A percentile compares a stretch with the other conserved stretches of the same genome.
Conservation (phyloP, 37 sponge, comb jelly and placozoan genomes). For the Eunapius fragilis region DNA sequence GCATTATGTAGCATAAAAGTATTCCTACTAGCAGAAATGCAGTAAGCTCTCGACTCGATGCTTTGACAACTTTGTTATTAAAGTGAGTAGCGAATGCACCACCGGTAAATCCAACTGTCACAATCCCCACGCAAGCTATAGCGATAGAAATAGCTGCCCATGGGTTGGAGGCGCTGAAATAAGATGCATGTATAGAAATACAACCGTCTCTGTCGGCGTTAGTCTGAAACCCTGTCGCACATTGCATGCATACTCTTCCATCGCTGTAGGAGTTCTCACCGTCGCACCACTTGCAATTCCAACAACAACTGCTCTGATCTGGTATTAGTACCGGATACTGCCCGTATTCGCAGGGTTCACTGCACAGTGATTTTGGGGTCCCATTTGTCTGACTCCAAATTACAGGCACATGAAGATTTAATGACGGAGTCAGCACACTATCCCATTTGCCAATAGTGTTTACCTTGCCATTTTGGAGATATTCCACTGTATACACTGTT, state of each 20-base stretch:
- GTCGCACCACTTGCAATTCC: constrained; percentile 53
- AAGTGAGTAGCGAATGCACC: constrained; percentile 21
- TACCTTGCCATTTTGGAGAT: background rate
- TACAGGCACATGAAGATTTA: too few species aligned
- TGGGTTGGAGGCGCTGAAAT: background rate
- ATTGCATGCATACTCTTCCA: constrained; percentile 31
- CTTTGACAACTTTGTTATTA: constrained; percentile 38
- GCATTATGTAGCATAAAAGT: constrained; percentile 14
- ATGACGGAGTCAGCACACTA: background rate
- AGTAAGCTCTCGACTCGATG: constrained; percentile 60
- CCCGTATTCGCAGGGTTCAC: constrained; percentile 31
- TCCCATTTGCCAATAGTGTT: background rate
- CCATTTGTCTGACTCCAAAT: background rate
- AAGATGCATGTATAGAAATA: background rate
- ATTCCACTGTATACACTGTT: constrained; percentile 23
- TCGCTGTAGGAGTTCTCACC: constrained; percentile 19
- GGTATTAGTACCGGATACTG: constrained; percentile 9
- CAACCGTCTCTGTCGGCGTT: background rate
- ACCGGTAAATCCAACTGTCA: background rate
- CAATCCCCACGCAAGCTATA: constrained; percentile 21
- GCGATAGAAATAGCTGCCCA: constrained; percentile 20
- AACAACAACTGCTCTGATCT: constrained; percentile 49
- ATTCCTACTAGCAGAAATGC: constrained; percentile 25
- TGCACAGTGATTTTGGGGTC: background rate
- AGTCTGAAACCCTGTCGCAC: constrained; percentile 32